Evolutionary conservation across 1,140 invertebrate species (phyloP), one percentile per base, ranked within the genome.

Genomic region (Ganaspis sp.): DNA sequence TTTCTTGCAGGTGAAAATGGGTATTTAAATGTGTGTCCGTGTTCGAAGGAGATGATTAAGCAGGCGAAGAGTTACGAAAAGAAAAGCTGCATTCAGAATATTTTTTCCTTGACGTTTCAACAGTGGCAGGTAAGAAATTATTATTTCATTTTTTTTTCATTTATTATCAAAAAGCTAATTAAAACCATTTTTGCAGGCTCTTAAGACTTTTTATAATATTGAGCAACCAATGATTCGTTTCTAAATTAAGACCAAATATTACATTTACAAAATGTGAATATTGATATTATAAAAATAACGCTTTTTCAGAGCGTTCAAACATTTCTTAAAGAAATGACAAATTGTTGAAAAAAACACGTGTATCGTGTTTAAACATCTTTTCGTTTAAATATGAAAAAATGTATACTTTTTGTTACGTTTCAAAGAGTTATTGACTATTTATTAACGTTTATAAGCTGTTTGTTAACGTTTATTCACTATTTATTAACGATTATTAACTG

Each of bases 81-180:
- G 21, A 76, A 86, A 37, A 76, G 34, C 42, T 86, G 85, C 19
- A 73, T 88, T 53, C 92, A 92, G 83, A 89, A 91, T 73, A 85
- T 93, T 8, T 79, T 88, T 1, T 85, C 87, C 19, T 83, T 93
- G 38, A 89, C 80, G n/a, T 88, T 91, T 82, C 77, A 89, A 12
- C 85, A 91, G 17, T 93, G 92, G 92, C 83, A 83, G 82, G 91
- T 92, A 87, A 85, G 77, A 38, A 72, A 45, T 69, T 64, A 58
- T 4, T 54, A 11, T 72, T 26, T 26, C 0, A 12, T 58, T 26
- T 26, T 1, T 26, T 15, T 15, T 8, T 1, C 11, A 58, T 12
- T 26, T 29, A 12, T 26, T 26, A 0, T 12, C 12, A 23, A 26
- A 8, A 58, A 15, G 11, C 2, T 4, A 26, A 69, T 34, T 37